Evolutionary conservation across 2,888 invertebrate species (phyloP).

Genomic region (Allolobophora icterica): DNA sequence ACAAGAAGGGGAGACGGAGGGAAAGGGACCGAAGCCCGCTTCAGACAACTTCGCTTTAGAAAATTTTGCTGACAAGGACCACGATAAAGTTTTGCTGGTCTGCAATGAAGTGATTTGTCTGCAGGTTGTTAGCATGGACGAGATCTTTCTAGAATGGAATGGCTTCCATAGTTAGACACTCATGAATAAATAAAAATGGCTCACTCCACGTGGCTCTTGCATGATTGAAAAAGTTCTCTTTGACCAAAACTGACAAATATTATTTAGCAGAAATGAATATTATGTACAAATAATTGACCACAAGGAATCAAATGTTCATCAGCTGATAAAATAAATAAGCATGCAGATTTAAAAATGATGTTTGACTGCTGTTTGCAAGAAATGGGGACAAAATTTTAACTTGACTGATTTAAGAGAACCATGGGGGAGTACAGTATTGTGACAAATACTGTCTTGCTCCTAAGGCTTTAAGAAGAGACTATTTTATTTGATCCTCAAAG

Average conservation of each 20-base stretch:
- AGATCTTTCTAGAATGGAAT: background rate
- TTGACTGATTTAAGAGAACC: background rate
- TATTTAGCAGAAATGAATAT: background rate
- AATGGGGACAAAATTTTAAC: background rate
- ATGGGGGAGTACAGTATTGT: no score
- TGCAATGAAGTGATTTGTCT: background rate
- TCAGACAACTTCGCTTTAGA: slow-evolving; percentile 19
- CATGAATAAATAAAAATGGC: background rate
- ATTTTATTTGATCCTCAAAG: no score
- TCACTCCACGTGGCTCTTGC: background rate
- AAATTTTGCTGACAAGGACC: background rate
- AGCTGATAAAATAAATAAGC: background rate
- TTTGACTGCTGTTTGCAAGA: background rate
- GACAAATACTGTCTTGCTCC: background rate
- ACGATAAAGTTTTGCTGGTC: background rate
- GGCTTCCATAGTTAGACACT: background rate
- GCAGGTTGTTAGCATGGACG: background rate
- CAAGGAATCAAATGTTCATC: background rate
- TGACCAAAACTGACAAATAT: background rate
- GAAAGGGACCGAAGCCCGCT: background rate
- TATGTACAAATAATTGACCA: background rate
- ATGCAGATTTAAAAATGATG: background rate
- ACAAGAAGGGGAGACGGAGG: slow-evolving; percentile 2
- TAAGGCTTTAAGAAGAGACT: background rate
- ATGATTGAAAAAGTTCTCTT: background rate